Base-by-base conservation (phyloP, 2,888 invertebrate genomes). In the Xanthostigma xanthostigma region DNA sequence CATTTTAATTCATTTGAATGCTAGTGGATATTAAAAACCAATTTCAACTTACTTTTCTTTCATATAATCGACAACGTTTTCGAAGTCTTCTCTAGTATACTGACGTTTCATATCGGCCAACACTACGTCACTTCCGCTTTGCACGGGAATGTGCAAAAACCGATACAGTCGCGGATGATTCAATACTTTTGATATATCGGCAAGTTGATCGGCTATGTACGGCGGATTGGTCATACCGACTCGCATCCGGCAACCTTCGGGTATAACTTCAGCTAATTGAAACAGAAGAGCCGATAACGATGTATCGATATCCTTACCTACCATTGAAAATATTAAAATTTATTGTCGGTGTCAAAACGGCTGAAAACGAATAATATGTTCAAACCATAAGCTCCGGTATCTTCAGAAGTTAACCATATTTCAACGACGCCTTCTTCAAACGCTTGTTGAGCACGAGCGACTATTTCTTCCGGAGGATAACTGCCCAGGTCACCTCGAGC, bases 191-290 rank as follows among this genome's bases (percentile, higher is more conserved):
- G 91, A 83, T 48, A 97, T 87, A 62, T 92, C 88, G 65, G 86
- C 81, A 17, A 97, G 69, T 64, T 97, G 93, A 57, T 97, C 94
- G 49, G 96, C 69, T 50, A 98, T 97, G 64, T 98, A 98, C 0
- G 97, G 97, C 0, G 97, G 97, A 72, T 97, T 97, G 45, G 96
- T 97, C 93, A 97, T 98, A 11, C 97, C 98, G 35, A 96, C 74
- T 44, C 95, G 75, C 59, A 93, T 73, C 65, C 86, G 76, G 56
- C 88, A 87, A 8, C 83, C 81, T 39, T 78, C 69, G 0, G 85
- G 84, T 48, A 85, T 77, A 11, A 81, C 78, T 48, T 84, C 78
- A 0, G 96, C 85, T n/a, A 98, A 69, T 62, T 78, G 70, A 79
- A 86, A 81, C 27, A 98, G 71, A 45, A 98, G 70, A 62, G 84